Evolutionary conservation across 2,888 invertebrate genomes (phyloP).

Genomic region (Cetonia aurata): DNA sequence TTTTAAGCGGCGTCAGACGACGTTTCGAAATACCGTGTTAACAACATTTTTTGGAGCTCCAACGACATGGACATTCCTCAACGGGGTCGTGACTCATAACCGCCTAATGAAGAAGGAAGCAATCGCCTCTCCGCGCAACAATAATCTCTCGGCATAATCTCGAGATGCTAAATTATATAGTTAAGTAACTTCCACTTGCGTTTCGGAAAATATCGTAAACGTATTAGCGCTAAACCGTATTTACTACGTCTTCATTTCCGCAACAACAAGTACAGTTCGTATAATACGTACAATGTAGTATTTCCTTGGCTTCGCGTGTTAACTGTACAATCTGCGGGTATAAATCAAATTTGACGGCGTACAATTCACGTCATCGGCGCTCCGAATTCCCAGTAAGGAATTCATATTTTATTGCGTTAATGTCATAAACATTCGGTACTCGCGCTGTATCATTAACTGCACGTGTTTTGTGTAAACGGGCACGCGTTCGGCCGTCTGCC

Average conservation of each 20-base stretch:
- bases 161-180: no score
- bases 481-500: slow-evolving; percentile 40
- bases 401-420: slow-evolving; percentile 48
- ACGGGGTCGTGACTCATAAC: slow-evolving; percentile 22
- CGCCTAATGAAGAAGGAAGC: neutral
- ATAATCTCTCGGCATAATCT: no score
- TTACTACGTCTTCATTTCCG: slow-evolving; percentile 24
- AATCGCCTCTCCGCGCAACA: neutral
- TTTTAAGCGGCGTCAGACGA: slow-evolving; percentile 24
- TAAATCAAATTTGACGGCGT: neutral
- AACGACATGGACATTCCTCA: slow-evolving; percentile 7
- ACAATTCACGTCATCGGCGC: slow-evolving; percentile 44
- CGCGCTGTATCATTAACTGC: slow-evolving; percentile 52
- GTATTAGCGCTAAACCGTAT: slow-evolving; percentile 26
- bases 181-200: no score
- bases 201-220: no score
- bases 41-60: slow-evolving; percentile 25
- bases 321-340: neutral
- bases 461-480: slow-evolving; percentile 47
- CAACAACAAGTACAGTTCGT: no score
- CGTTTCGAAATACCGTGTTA: slow-evolving; percentile 32
- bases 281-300: no score
- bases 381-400: slow-evolving; percentile 28
- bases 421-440: slow-evolving; percentile 44
- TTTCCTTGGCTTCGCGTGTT: no score